phyloP scores from a whole-genome alignment of 2,888 invertebrate species.

The Lapara coniferarum region DNA sequence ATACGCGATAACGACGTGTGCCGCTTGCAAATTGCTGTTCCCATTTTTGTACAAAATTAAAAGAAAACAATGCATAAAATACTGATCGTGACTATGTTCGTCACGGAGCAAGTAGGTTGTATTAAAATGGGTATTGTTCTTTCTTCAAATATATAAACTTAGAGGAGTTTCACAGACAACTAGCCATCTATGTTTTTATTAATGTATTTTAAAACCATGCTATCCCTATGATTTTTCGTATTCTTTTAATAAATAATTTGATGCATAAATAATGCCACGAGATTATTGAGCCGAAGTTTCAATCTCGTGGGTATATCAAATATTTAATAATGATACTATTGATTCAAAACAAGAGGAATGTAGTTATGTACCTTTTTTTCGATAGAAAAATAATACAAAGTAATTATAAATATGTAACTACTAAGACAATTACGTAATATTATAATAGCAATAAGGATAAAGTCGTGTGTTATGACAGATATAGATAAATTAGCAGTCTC shows the following conservation, averaged over 20 bases:
- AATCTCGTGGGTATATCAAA: no score
- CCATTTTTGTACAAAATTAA: slow-evolving; percentile 36
- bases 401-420: no score
- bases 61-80: slow-evolving; percentile 15
- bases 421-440: not conserved
- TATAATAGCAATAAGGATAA: not conserved
- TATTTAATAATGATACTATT: no score
- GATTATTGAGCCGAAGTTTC: no score
- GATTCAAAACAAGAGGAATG: no score
- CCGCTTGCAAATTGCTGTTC: slow-evolving; percentile 43
- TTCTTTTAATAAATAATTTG: no score
- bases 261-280: no score
- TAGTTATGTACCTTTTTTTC: no score
- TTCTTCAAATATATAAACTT: not conserved
- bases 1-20: slow-evolving; percentile 41
- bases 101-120: not conserved
- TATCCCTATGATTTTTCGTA: no score
- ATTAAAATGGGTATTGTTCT: not conserved
- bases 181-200: no score
- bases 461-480: not conserved
- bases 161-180: not conserved
- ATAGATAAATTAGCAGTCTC: not conserved
- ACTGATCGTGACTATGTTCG: not conserved
- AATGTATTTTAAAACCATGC: no score
- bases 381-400: no score